Evolutionary conservation across 2,797 vertebrate genomes (phyloP).

Genomic region (Urocyon cinereoargenteus): DNA sequence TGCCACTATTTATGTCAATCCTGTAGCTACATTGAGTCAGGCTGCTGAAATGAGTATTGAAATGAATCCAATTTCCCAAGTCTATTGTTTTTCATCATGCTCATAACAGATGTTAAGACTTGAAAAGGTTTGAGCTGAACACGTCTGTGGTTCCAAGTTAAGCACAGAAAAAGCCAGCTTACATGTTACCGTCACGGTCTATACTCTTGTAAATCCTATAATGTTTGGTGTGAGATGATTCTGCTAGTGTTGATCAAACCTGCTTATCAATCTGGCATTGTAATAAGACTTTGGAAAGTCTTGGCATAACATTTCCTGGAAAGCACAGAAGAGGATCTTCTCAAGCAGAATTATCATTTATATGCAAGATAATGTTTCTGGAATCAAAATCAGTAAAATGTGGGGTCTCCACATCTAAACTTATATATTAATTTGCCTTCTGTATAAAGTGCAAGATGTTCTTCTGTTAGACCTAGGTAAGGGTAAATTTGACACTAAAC

Average conservation of each 20-base stretch:
- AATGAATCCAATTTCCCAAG: slow-evolving; percentile 66
- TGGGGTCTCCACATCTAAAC: background rate
- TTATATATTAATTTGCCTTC: slow-evolving; percentile 45
- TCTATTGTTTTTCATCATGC: slow-evolving; percentile 68
- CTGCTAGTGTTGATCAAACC: slow-evolving; percentile 66
- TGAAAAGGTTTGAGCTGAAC: slow-evolving; percentile 63
- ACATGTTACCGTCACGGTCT: slow-evolving; percentile 39
- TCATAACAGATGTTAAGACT: slow-evolving; percentile 75
- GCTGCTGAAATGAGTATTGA: slow-evolving; percentile 59
- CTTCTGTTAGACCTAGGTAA: slow-evolving; percentile 66
- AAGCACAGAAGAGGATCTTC: slow-evolving; percentile 67
- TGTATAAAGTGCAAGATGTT: slow-evolving; percentile 41
- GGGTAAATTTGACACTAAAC: slow-evolving; percentile 14
- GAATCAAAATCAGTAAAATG: slow-evolving; percentile 60
- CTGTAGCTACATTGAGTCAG: slow-evolving; percentile 32
- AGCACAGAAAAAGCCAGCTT: slow-evolving; percentile 72
- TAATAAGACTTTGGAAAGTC: slow-evolving; percentile 66
- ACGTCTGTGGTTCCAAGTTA: slow-evolving; percentile 65
- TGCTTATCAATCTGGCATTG: slow-evolving; percentile 71
- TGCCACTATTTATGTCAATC: slow-evolving; percentile 15
- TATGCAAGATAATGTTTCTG: slow-evolving; percentile 26
- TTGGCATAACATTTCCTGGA: slow-evolving; percentile 65
- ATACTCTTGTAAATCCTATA: slow-evolving; percentile 64
- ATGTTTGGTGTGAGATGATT: slow-evolving; percentile 67
- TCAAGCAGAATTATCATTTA: slow-evolving; percentile 63